Evolutionary conservation across 2,113 vertebrate species (phyloP).

Genomic region (Corythornis vintsioides): DNA sequence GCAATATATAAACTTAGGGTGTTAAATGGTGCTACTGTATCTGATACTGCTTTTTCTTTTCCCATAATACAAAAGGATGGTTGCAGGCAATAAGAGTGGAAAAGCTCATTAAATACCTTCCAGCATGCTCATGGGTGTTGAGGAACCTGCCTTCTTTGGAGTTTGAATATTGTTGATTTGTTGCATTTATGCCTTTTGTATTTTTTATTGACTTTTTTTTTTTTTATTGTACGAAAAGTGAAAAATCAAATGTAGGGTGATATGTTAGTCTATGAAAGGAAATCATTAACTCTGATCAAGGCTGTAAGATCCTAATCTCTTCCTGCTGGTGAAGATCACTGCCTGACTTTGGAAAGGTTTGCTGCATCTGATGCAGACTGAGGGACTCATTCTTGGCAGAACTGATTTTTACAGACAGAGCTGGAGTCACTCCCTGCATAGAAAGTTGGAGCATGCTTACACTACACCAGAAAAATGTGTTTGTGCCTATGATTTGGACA

Average conservation of each 20-base stretch:
- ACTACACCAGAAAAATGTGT: neutral
- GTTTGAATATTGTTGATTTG: neutral
- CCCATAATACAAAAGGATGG: neutral
- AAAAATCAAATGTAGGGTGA: neutral
- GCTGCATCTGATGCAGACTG: neutral
- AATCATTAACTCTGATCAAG: neutral
- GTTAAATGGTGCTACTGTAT: neutral
- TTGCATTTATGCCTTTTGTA: neutral
- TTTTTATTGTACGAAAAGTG: neutral
- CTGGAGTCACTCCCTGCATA: neutral
- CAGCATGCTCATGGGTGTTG: fast-evolving
- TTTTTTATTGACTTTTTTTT: neutral
- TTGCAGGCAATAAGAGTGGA: neutral
- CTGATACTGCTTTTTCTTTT: neutral
- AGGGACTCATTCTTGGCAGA: neutral
- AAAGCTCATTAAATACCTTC: neutral
- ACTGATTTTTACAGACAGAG: neutral
- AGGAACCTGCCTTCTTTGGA: neutral
- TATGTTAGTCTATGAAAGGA: neutral
- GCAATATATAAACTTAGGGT: neutral
- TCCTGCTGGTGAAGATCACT: neutral
- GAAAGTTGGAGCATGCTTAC: neutral
- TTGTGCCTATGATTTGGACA: neutral
- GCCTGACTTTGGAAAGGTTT: neutral
- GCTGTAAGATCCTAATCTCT: neutral